A percentile compares a stretch with the other conserved stretches of the same genome.
Evolutionary conservation across 2,113 vertebrate genomes (phyloP).

Genomic region (Ahaetulla prasina): DNA sequence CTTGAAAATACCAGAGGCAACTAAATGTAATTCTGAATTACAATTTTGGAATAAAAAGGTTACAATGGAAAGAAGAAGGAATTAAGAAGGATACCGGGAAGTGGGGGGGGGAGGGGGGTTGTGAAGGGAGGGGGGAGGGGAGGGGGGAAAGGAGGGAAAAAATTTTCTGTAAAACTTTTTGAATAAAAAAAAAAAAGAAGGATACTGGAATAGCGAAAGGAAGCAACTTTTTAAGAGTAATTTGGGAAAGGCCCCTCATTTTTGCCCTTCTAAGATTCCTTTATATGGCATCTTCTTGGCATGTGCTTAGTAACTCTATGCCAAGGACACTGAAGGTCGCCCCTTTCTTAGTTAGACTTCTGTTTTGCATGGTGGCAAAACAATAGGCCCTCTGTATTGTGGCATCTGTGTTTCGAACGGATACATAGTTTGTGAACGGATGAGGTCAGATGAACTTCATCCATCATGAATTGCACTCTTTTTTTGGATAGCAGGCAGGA

Average conservation of each 20-base stretch:
- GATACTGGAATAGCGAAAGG: neutral
- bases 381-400: slow-evolving; percentile 4
- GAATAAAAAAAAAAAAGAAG: too few species aligned
- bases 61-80: neutral
- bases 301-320: neutral
- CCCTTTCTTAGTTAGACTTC: slow-evolving; percentile 11
- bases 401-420: neutral
- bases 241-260: neutral
- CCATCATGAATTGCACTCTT: slow-evolving; percentile 7
- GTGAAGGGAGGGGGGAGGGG: too few species aligned
- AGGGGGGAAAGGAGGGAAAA: too few species aligned
- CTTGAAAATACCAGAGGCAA: slow-evolving; percentile 9
- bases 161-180: too few species aligned
- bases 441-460: slow-evolving; percentile 23
- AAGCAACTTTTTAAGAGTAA: neutral
- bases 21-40: slow-evolving; percentile 25
- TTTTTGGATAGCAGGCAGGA: neutral
- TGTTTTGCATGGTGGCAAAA: slow-evolving; percentile 7
- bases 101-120: too few species aligned
- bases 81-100: too few species aligned
- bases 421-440: neutral
- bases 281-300: slow-evolving; percentile 2
- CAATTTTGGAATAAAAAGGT: neutral
- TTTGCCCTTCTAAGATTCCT: neutral
- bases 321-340: slow-evolving; percentile 7